Evolutionary conservation across 2,888 invertebrate species (phyloP).

Genomic region (Heliconius ethilla): DNA sequence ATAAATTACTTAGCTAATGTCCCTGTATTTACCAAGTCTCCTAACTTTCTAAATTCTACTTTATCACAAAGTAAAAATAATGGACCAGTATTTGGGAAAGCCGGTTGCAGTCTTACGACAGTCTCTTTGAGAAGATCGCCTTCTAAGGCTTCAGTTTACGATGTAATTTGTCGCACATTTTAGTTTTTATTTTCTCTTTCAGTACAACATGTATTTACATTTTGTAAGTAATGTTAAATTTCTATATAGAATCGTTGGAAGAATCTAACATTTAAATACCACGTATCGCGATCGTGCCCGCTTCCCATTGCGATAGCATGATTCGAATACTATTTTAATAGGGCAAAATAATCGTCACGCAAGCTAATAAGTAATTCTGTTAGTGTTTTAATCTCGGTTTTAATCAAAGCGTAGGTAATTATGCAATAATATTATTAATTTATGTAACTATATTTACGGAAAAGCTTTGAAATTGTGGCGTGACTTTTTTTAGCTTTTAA

Average conservation of each 20-base stretch:
- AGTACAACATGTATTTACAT: background rate
- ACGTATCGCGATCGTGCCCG: conserved; percentile 17
- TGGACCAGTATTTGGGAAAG: background rate
- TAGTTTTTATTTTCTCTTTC: background rate
- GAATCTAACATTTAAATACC: background rate
- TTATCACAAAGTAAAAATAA: conserved; percentile 11
- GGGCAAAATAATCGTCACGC: conserved; percentile 15
- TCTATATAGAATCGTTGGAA: background rate
- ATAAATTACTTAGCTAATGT: background rate
- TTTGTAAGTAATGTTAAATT: background rate
- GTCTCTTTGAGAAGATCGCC: background rate
- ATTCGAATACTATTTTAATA: conserved; percentile 14
- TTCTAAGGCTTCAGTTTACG: background rate
- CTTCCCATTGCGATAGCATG: conserved; percentile 12
- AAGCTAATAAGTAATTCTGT: conserved; percentile 12
- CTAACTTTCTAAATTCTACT: background rate
- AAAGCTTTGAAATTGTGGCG: background rate
- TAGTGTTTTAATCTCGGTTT: conserved; percentile 4
- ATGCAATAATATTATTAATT: background rate
- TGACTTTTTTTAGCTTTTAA: background rate
- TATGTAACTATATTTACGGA: background rate
- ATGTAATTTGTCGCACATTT: background rate
- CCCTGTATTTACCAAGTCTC: background rate
- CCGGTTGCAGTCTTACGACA: background rate
- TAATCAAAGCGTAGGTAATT: conserved; percentile 11